Percentiles rank a stretch among this genome's conserved stretches.
These are phyloP conservation scores for Cantharis lateralis DNA, from an alignment of 2,888 invertebrate species.

Conservation along the genomic window DNA sequence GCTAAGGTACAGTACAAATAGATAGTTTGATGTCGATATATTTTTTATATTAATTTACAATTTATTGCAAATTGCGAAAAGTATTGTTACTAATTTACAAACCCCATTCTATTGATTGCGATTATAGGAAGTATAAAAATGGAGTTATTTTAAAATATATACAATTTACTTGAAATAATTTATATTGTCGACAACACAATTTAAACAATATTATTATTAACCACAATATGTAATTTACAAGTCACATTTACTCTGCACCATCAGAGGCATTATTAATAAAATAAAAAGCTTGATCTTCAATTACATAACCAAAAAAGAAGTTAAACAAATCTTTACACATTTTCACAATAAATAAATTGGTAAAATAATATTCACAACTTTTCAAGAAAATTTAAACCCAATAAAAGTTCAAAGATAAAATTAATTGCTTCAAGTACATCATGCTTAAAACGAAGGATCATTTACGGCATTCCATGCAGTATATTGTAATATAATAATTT, in stretches of 20 bases:
- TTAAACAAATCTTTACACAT: not conserved
- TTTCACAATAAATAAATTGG: not conserved
- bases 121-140: no score
- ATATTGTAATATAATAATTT: not conserved
- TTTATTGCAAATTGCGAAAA: no score
- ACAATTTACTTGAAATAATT: not conserved
- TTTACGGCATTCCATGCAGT: not conserved
- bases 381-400: not conserved
- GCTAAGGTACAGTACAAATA: no score
- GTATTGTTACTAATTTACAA: no score
- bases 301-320: not conserved
- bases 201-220: not conserved
- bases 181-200: not conserved
- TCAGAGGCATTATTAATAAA: not conserved
- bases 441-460: not conserved
- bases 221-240: not conserved
- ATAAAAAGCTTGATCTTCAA: not conserved
- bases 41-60: no score
- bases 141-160: no score
- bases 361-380: not conserved
- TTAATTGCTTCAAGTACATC: not conserved
- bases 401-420: not conserved
- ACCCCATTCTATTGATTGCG: no score
- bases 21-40: no score
- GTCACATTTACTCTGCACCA: not conserved